phyloP scores from a whole-genome alignment of 1,140 invertebrate species.

The Drosophila kanapiae region DNA sequence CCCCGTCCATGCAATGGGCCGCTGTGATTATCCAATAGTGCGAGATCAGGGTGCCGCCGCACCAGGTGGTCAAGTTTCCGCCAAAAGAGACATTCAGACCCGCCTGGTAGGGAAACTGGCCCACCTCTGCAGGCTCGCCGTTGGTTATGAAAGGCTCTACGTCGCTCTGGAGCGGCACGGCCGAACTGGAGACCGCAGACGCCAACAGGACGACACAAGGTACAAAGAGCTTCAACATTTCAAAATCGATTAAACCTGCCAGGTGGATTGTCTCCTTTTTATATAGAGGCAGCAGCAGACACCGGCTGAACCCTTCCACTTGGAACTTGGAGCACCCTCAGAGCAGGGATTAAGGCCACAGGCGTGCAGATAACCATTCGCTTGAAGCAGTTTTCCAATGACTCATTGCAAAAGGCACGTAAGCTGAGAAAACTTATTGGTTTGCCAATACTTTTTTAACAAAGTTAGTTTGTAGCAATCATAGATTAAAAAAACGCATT shows the following conservation, averaged over 20 bases:
- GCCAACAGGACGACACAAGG: neutral
- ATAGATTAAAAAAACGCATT: neutral
- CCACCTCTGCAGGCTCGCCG: conserved; percentile 44
- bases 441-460: too few species aligned
- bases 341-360: conserved; percentile 27
- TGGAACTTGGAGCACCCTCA: conserved; percentile 18
- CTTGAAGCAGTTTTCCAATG: neutral
- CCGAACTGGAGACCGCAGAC: conserved; percentile 1
- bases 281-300: conserved; percentile 12
- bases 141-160: conserved; percentile 57
- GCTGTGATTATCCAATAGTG: conserved; percentile 61
- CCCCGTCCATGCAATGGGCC: conserved; percentile 56
- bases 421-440: neutral
- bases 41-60: conserved; percentile 55
- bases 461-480: too few species aligned
- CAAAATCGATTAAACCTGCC: neutral
- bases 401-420: conserved; percentile 2
- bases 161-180: neutral
- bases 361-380: conserved; percentile 5
- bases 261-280: neutral
- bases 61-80: conserved; percentile 47
- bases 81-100: conserved; percentile 64
- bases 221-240: conserved; percentile 8
- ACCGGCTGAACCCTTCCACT: neutral
- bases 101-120: conserved; percentile 67